Base-by-base conservation (phyloP, 2,888 invertebrate genomes). In the Dermolepida albohirtum region DNA sequence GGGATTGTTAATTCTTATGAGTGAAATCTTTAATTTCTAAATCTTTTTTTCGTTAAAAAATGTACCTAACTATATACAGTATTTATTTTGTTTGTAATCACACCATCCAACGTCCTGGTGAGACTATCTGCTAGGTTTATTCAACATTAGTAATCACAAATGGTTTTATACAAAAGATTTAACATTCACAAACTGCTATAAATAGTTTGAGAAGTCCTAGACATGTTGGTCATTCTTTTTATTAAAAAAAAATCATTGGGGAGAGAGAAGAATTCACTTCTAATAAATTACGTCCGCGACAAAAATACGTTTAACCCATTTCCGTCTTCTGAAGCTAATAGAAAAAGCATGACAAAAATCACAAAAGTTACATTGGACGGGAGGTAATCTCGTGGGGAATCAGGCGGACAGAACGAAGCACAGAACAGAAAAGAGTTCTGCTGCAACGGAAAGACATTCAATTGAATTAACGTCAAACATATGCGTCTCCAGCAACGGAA, bases 381-480 rank as follows among this genome's bases (percentile, higher is more conserved):
- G 41, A 44, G 62, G 40, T 47, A 44, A 62, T 47, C 62, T 62
- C 62, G 14, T 43, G 62, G 62, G 62, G 62, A 62, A 62, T 62
- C 62, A 62, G 29, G 22, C 62, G 62, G 62, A 47, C 52, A 34
- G 34, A 29, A 6, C 14, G 12, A 11, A n/a, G 34, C 39, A 7
- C 47, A 55, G 22, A 41, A 49, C 44, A 47, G 12, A 5, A 47
- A 47, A 62, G 47, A 44, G 44, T 47, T 17, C 10, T 52, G 52
- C 34, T 34, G 29, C 29, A 44, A n/a, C 29, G 27, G 47, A 29
- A 62, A 44, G 62, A 29, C 62, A 41, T 47, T 62, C 62, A 62
- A 62, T 62, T 62, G 62, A 62, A 62, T 62, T 62, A 62, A 27
- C 62, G 55, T 40, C 55, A 62, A 44, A 47, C 62, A 62, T 62